Conservation (phyloP, 2,113 vertebrate species). For the Turdus rufiventris region DNA sequence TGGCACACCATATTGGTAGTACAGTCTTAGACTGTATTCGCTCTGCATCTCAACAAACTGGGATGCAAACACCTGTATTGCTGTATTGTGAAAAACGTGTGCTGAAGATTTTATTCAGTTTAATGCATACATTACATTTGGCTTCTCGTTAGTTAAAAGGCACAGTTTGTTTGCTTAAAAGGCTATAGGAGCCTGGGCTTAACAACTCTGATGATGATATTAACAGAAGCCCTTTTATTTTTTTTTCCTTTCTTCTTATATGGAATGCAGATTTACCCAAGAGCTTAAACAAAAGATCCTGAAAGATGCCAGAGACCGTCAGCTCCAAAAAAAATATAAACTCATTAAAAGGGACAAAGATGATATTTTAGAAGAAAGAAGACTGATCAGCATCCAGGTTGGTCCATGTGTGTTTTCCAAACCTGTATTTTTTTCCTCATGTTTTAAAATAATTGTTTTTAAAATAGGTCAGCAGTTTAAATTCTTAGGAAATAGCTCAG, state of each 20-base stretch:
- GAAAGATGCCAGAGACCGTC: slow-evolving; percentile 77
- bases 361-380: slow-evolving; percentile 71
- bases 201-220: not conserved
- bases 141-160: not conserved
- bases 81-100: not conserved
- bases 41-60: not conserved
- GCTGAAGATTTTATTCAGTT: not conserved
- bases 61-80: not conserved
- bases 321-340: slow-evolving; percentile 75
- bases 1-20: not conserved
- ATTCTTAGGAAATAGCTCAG: not conserved
- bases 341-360: slow-evolving; percentile 72
- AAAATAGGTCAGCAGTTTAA: not conserved
- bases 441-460: not conserved
- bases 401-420: not conserved
- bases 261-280: slow-evolving; percentile 74
- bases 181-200: not conserved
- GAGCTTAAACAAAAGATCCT: slow-evolving; percentile 81
- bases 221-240: not conserved
- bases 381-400: slow-evolving; percentile 64
- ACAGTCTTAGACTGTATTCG: not conserved
- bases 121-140: not conserved
- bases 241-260: not conserved
- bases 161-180: not conserved
- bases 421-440: not conserved